Base-by-base conservation (phyloP, 1,140 invertebrate species). In the Lutraria rhynchaena region DNA sequence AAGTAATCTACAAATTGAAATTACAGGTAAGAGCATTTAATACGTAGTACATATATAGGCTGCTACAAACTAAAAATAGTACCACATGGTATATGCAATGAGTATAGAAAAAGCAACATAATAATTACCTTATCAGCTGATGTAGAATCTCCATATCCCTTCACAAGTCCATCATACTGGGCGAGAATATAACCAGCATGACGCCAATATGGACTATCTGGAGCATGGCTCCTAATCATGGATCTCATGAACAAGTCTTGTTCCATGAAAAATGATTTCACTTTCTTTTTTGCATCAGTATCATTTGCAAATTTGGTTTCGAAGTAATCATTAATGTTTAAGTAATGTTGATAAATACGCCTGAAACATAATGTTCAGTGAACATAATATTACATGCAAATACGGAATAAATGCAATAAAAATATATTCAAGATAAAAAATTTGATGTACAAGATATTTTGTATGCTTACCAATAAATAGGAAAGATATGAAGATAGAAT, bases 131-230 rank as follows among this genome's bases (percentile, higher is more conserved):
- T 57, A 53, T 83, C 53, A 35, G 58, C 55, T 37, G 75, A 51
- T 17, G 81, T 55, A 17, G 67, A 70, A 53, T 44, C 33, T 17
- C 84, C 86, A 74, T 91, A 91, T 7, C 90, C 90, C 29, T 77
- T 87, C 5, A 86, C 69, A 3, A 90, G 69, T 24, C 90, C 90
- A 85, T 89, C 87, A 76, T 84, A 87, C 70, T 91, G 90, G 51
- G 83, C 74, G 22, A 88, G 51, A 2, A 91, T 83, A 53, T 89
- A 86, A 22, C 71, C 69, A 35, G 85, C 83, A 85, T 90, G 88
- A 11, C 89, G 67, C 89, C 90, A 91, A 3, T 89, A 53, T 11
- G 89, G 85, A 74, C 87, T 80, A 17, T 27, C 67, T 13, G 73
- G 57, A 17, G 41, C 29, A 69, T 87, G 83, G 24, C 78, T 85